A percentile compares a stretch with the other conserved stretches of the same genome.
Evolutionary conservation across 2,113 vertebrate genomes (phyloP).

Genomic region (Panthera tigris): DNA sequence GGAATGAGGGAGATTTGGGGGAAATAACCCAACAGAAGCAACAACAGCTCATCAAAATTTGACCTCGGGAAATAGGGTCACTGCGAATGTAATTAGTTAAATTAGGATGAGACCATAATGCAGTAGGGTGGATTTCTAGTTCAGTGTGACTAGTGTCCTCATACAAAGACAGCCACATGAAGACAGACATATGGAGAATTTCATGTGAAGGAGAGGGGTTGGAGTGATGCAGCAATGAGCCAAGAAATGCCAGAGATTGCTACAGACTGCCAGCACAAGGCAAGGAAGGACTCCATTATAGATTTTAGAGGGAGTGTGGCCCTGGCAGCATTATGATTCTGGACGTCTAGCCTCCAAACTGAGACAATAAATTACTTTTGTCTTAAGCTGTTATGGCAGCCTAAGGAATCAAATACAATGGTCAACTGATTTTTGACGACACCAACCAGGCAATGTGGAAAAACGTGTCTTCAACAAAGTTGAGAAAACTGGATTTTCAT

Average conservation of each 20-base stretch:
- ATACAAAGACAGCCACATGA: neutral
- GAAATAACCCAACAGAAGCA: neutral
- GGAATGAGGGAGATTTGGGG: neutral
- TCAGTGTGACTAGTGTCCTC: neutral
- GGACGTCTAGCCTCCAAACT: neutral
- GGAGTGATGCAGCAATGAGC: neutral
- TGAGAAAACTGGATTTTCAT: neutral
- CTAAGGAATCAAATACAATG: neutral
- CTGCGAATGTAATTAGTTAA: neutral
- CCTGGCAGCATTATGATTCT: neutral
- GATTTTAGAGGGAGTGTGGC: neutral
- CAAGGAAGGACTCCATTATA: neutral
- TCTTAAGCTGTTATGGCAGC: neutral
- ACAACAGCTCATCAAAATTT: neutral
- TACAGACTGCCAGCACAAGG: neutral
- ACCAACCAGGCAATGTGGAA: neutral
- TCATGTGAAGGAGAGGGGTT: neutral
- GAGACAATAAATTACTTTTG: neutral
- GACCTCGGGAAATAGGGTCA: neutral
- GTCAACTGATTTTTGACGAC: neutral
- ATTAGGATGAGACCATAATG: neutral
- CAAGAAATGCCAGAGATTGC: neutral
- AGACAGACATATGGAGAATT: neutral
- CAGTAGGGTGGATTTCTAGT: neutral
- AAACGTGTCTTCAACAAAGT: neutral